A percentile compares a stretch with the other conserved stretches of the same genome.
These are phyloP conservation scores for Butorides virescens DNA, from an alignment of 2,113 vertebrate species.

Conservation along the genomic window DNA sequence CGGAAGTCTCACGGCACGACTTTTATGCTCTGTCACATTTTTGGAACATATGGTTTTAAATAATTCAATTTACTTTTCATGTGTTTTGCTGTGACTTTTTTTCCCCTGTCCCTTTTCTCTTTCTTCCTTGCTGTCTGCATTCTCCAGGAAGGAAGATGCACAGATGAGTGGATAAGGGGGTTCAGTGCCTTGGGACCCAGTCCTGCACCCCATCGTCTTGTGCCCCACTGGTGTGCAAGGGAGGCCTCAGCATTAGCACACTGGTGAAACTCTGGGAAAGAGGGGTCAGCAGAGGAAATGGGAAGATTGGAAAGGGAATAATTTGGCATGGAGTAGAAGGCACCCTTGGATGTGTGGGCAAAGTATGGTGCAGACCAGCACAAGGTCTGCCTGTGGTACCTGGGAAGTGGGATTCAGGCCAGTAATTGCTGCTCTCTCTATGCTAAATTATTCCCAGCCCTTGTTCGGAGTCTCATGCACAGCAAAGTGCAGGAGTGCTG, in stretches of 20 bases:
- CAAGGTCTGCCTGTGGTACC: neutral
- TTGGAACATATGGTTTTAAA: constrained; percentile 75
- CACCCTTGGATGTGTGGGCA: neutral
- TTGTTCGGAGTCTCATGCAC: neutral
- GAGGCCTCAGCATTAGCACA: neutral
- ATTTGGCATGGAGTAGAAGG: neutral
- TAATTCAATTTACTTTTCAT: constrained; percentile 75
- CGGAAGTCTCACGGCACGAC: constrained; percentile 53
- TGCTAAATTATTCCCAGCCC: neutral
- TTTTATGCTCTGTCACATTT: constrained; percentile 68
- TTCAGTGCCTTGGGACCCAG: neutral
- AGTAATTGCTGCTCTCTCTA: neutral
- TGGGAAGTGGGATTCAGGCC: neutral
- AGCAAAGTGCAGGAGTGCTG: neutral
- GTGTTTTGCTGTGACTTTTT: constrained; percentile 60
- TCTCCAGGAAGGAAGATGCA: neutral
- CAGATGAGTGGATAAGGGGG: neutral
- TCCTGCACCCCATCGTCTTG: neutral
- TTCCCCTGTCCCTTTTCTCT: constrained; percentile 59
- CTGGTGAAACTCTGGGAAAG: neutral
- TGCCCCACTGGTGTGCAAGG: neutral
- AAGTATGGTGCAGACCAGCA: neutral
- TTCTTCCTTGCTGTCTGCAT: neutral
- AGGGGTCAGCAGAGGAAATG: neutral
- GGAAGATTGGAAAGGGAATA: neutral